These are phyloP conservation scores for Lepidothrix coronata DNA, from an alignment of 2,113 vertebrate genomes.

Conservation along the genomic window DNA sequence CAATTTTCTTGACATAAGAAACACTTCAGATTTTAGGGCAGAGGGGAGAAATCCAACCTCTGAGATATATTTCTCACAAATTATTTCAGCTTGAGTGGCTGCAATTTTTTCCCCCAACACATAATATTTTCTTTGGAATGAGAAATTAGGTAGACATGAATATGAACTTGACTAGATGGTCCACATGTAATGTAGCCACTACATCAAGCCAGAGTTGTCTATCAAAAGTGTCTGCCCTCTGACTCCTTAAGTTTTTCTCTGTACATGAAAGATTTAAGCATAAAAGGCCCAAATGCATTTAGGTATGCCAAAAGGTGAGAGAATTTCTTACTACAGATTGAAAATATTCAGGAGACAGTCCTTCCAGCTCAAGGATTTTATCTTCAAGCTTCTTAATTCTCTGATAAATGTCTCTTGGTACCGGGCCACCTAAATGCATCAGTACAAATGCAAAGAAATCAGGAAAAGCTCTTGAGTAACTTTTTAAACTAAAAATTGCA, in stretches of 20 bases:
- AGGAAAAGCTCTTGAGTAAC: neutral
- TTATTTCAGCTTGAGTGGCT: neutral
- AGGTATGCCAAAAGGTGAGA: neutral
- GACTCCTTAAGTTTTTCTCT: neutral
- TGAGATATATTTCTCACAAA: neutral
- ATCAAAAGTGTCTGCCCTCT: neutral
- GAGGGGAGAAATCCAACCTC: neutral
- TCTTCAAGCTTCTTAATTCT: conserved; percentile 96
- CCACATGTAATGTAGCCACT: neutral
- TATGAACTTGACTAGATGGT: neutral
- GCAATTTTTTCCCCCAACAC: neutral
- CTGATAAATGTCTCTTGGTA: conserved; percentile 92
- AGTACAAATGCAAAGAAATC: neutral
- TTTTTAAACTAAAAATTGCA: neutral
- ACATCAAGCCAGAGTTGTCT: neutral
- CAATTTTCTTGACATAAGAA: neutral
- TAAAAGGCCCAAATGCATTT: neutral
- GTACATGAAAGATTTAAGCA: neutral
- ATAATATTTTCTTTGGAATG: neutral
- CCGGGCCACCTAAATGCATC: conserved; percentile 82
- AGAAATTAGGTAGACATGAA: neutral
- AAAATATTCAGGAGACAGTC: conserved; percentile 97
- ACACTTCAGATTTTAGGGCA: neutral
- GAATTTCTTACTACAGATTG: conserved; percentile 86
- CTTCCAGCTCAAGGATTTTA: conserved; percentile 96